A percentile compares a stretch with the other conserved stretches of the same genome.
These are phyloP conservation scores for Solea senegalensis DNA, from an alignment of 2,113 vertebrate genomes.

Conservation along the genomic window DNA sequence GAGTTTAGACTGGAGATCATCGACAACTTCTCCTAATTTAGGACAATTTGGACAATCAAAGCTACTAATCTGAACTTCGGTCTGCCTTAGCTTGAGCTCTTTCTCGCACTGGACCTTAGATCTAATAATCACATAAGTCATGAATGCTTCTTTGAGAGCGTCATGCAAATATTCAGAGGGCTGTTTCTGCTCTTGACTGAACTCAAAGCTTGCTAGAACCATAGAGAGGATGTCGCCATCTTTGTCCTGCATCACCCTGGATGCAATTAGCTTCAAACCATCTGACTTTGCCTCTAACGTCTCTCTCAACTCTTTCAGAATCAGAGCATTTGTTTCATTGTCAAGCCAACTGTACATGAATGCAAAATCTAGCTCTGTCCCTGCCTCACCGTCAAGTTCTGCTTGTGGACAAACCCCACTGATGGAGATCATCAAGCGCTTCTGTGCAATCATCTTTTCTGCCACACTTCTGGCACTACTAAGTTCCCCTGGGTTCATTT, in stretches of 20 bases:
- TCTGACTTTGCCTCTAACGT: conserved; percentile 64
- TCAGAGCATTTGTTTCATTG: conserved; percentile 51
- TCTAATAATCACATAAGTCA: conserved; percentile 68
- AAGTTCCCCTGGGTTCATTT: conserved; percentile 37
- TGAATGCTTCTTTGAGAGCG: conserved; percentile 71
- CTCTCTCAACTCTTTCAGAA: conserved; percentile 66
- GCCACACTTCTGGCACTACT: conserved; percentile 47
- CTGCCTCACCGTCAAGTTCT: conserved; percentile 27
- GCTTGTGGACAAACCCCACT: conserved; percentile 40
- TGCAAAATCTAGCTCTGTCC: conserved; percentile 29
- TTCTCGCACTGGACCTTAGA: conserved; percentile 63
- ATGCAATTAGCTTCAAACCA: conserved; percentile 63
- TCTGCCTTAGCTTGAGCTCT: conserved; percentile 34
- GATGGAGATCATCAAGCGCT: conserved; percentile 60
- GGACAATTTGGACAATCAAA: conserved; percentile 67
- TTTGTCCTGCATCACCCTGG: conserved; percentile 45
- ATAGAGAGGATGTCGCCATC: conserved; percentile 69
- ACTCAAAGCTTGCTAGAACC: conserved; percentile 50
- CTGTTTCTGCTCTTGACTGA: conserved; percentile 33
- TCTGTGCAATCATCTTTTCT: conserved; percentile 69
- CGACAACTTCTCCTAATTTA: conserved; percentile 60
- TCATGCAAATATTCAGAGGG: conserved; percentile 69
- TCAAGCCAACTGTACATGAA: conserved; percentile 65
- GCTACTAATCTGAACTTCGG: conserved; percentile 10
- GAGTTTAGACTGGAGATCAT: conserved; percentile 65